phyloP scores from a whole-genome alignment of 2,888 invertebrate species.

The Synergus laeviventris region DNA sequence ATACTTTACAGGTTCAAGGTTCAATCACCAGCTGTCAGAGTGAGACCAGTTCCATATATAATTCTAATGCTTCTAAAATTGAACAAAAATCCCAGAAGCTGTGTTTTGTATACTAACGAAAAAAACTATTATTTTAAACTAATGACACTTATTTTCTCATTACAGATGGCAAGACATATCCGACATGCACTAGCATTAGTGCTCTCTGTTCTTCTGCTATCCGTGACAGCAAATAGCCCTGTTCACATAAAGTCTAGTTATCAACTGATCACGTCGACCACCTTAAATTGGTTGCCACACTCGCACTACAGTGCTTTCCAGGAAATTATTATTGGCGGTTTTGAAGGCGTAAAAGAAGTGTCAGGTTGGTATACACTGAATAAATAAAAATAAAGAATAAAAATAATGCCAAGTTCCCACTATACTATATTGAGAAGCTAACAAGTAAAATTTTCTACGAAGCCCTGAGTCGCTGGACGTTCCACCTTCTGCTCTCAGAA shows the following conservation, averaged over 20 bases:
- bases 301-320: slow-evolving; percentile 79
- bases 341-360: slow-evolving; percentile 59
- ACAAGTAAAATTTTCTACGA: slow-evolving; percentile 12
- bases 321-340: slow-evolving; percentile 82
- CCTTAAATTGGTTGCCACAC: slow-evolving; percentile 85
- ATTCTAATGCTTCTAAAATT: background rate
- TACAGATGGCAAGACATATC: slow-evolving; percentile 61
- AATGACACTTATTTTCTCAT: slow-evolving; percentile 36
- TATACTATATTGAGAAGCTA: slow-evolving; percentile 12
- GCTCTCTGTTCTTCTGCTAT: slow-evolving; percentile 48
- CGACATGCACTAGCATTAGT: slow-evolving; percentile 44
- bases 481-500: slow-evolving; percentile 32
- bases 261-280: slow-evolving; percentile 88
- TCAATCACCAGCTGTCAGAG: background rate
- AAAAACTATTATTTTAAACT: background rate
- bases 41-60: background rate
- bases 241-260: slow-evolving; percentile 71
- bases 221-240: slow-evolving; percentile 68
- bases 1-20: slow-evolving; percentile 46
- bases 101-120: background rate
- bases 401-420: background rate
- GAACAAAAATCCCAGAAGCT: background rate
- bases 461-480: slow-evolving; percentile 6
- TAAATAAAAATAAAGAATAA: background rate
- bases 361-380: slow-evolving; percentile 55